A percentile compares a stretch with the other conserved stretches of the same genome.
phyloP scores from a whole-genome alignment of 2,888 invertebrate genomes.

The Nipponacmea schrenckii region DNA sequence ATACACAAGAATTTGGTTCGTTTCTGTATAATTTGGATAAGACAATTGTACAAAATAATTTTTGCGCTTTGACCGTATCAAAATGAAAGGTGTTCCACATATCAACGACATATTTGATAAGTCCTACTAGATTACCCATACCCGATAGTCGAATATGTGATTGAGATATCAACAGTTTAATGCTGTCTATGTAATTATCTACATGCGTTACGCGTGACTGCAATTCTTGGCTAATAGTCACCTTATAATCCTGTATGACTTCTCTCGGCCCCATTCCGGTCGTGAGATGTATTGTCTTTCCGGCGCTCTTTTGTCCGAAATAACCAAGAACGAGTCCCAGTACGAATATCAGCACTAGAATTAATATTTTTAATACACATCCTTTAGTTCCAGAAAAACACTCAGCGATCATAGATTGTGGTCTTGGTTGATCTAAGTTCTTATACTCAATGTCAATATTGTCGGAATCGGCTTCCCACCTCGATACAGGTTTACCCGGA shows the following conservation, averaged over 20 bases:
- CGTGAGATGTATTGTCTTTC: conserved; percentile 34
- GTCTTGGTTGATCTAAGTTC: conserved; percentile 48
- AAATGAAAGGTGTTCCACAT: conserved; percentile 53
- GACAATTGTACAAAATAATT: conserved; percentile 54
- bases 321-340: conserved; percentile 56
- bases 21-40: conserved; percentile 50
- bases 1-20: conserved; percentile 44
- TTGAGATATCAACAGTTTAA: conserved; percentile 37
- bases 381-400: conserved; percentile 51
- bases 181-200: conserved; percentile 53
- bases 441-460: conserved; percentile 62
- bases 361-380: conserved; percentile 43
- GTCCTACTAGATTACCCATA: conserved; percentile 46
- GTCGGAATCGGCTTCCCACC: conserved; percentile 61
- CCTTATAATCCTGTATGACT: conserved; percentile 50
- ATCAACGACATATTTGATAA: conserved; percentile 45
- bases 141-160: conserved; percentile 49
- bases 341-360: conserved; percentile 47
- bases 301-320: conserved; percentile 39
- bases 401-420: conserved; percentile 33
- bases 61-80: conserved; percentile 47
- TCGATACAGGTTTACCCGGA: conserved; percentile 57
- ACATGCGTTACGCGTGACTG: conserved; percentile 47
- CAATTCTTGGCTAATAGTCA: conserved; percentile 44
- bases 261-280: conserved; percentile 5